Evolutionary conservation across 2,888 invertebrate genomes (phyloP).

Genomic region (Cecidostiba fungosa): DNA sequence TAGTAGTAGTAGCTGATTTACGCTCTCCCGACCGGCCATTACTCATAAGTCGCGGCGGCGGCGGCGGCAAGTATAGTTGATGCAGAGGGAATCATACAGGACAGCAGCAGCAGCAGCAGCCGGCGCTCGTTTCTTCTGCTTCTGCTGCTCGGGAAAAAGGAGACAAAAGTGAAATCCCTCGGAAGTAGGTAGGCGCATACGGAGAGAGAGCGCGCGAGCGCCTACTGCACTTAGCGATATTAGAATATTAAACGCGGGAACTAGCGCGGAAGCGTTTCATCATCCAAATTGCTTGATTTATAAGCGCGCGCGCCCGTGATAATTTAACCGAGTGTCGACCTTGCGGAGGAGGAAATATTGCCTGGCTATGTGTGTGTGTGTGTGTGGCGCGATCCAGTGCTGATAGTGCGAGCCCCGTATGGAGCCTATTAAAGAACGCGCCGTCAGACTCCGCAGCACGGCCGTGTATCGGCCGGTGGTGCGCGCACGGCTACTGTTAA

Average conservation of each 20-base stretch:
- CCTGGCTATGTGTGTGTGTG: background rate
- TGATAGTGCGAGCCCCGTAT: slow-evolving; percentile 9
- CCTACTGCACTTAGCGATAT: slow-evolving; percentile 62
- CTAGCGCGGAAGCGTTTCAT: slow-evolving; percentile 63
- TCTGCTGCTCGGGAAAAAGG: slow-evolving; percentile 1
- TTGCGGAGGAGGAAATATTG: slow-evolving; percentile 50
- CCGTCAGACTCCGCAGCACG: background rate
- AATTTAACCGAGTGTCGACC: slow-evolving; percentile 57
- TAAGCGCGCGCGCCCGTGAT: slow-evolving; percentile 46
- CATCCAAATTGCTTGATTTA: slow-evolving; percentile 63
- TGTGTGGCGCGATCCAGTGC: background rate
- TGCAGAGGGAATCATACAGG: background rate
- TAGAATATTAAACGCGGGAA: slow-evolving; percentile 61
- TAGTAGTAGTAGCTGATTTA: slow-evolving; percentile 57
- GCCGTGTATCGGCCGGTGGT: background rate
- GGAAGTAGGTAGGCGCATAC: background rate
- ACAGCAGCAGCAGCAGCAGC: slow-evolving; percentile 25
- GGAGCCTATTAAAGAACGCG: slow-evolving; percentile 39
- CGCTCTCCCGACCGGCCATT: slow-evolving; percentile 31
- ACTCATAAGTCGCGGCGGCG: slow-evolving; percentile 18
- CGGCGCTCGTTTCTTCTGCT: slow-evolving; percentile 3
- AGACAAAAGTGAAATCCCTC: slow-evolving; percentile 37
- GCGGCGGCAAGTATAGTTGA: background rate
- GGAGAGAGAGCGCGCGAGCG: background rate
- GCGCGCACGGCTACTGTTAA: slow-evolving; percentile 8